Evolutionary conservation across 2,113 vertebrate genomes (phyloP).

Genomic region (Tetraodon nigroviridis): DNA sequence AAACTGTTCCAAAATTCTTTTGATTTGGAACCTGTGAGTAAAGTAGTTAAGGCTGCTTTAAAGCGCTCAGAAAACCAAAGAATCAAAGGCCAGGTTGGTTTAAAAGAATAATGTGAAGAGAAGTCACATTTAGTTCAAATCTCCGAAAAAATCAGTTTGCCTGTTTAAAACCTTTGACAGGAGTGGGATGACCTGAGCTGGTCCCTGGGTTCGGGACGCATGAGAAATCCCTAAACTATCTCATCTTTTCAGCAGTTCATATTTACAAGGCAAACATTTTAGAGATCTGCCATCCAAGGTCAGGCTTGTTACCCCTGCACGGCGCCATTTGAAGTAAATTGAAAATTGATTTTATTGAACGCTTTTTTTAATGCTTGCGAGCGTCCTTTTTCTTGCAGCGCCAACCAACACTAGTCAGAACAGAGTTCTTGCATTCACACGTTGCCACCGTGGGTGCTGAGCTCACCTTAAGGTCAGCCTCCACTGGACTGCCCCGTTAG

Average conservation of each 20-base stretch:
- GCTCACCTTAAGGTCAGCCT: constrained; percentile 31
- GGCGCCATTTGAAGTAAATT: constrained; percentile 11
- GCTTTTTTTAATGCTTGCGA: constrained; percentile 11
- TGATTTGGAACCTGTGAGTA: not conserved
- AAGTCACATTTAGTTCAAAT: constrained; percentile 17
- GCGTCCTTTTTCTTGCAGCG: not conserved
- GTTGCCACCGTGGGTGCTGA: constrained; percentile 6
- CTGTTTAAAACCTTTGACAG: too few relatives aligned
- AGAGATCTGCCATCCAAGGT: constrained; percentile 8
- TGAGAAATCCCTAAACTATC: not conserved
- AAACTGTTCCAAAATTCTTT: too few relatives aligned
- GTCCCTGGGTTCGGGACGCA: not conserved
- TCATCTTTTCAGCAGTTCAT: not conserved
- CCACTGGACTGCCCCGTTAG: constrained; percentile 4
- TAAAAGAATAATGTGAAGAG: too few relatives aligned
- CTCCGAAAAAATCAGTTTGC: not conserved
- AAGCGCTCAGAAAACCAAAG: constrained; percentile 41
- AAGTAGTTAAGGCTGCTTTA: constrained; percentile 36
- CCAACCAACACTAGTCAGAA: constrained; percentile 4
- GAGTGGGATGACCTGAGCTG: not conserved
- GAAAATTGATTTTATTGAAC: constrained; percentile 20
- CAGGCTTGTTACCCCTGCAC: constrained; percentile 9
- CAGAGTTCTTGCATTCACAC: not conserved
- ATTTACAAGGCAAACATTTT: not conserved
- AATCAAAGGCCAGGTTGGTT: constrained; percentile 33